Evolutionary conservation across 1,140 invertebrate genomes (phyloP).

Genomic region (Chionoecetes opilio): DNA sequence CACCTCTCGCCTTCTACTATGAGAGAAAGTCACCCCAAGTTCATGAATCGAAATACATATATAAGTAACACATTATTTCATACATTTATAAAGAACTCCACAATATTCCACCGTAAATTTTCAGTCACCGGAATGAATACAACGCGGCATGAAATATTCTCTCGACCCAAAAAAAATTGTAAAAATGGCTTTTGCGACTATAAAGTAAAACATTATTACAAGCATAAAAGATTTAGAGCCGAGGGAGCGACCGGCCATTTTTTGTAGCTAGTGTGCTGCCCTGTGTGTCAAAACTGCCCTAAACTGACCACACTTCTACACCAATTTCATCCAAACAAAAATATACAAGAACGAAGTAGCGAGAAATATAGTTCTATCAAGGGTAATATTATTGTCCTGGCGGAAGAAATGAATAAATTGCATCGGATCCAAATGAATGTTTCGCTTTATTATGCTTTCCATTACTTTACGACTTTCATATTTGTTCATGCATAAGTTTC

Average conservation of each 20-base stretch:
- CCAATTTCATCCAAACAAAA: neutral
- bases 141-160: neutral
- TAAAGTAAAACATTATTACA: constrained; percentile 13
- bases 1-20: too few relatives aligned
- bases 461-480: neutral
- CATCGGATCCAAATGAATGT: too few relatives aligned
- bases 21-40: neutral
- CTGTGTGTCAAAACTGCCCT: too few relatives aligned
- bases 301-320: neutral
- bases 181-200: neutral
- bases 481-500: neutral
- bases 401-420: too few relatives aligned
- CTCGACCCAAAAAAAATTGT: constrained; percentile 14
- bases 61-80: neutral
- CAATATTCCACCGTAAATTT: neutral
- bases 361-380: too few relatives aligned
- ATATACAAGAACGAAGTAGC: neutral
- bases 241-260: neutral
- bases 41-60: neutral
- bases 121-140: constrained; percentile 19
- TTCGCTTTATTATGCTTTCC: too few relatives aligned
- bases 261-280: too few relatives aligned
- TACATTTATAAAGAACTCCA: neutral
- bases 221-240: neutral
- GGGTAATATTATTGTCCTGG: too few relatives aligned